Percentiles rank a stretch among this genome's conserved stretches.
phyloP scores from a whole-genome alignment of 2,797 vertebrate species.

The Betta splendens region DNA sequence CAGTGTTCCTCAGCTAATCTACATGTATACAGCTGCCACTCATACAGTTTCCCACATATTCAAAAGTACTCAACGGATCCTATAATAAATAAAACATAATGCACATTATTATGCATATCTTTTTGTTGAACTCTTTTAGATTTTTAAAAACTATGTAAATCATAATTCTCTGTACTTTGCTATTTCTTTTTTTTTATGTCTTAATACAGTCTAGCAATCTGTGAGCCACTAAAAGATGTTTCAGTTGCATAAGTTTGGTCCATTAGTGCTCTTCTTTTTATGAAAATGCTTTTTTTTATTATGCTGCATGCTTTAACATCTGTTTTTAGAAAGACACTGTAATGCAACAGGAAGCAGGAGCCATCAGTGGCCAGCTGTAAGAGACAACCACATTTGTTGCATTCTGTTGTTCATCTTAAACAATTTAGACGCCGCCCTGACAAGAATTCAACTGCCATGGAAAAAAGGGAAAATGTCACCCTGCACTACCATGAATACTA shows the following conservation, averaged over 20 bases:
- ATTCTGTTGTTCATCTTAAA: constrained; percentile 19
- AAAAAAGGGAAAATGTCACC: constrained; percentile 45
- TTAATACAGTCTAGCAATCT: constrained; percentile 40
- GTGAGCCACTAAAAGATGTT: constrained; percentile 44
- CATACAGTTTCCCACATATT: constrained; percentile 58
- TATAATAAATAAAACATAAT: constrained; percentile 63
- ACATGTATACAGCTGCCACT: constrained; percentile 65
- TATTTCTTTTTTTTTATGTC: constrained; percentile 50
- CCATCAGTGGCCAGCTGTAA: constrained; percentile 18
- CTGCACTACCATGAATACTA: constrained; percentile 35
- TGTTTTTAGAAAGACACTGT: constrained; percentile 30
- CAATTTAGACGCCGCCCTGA: constrained; percentile 30
- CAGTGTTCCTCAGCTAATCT: constrained; percentile 1
- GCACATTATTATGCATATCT: constrained; percentile 54
- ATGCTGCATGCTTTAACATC: constrained; percentile 44
- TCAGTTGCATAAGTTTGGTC: constrained; percentile 60
- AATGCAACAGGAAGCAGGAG: constrained; percentile 36
- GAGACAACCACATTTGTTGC: constrained; percentile 2
- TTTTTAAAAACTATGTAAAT: constrained; percentile 40
- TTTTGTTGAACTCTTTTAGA: constrained; percentile 33
- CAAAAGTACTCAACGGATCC: constrained; percentile 72
- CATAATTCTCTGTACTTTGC: constrained; percentile 45
- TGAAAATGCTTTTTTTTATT: constrained; percentile 52
- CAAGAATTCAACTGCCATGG: constrained; percentile 38
- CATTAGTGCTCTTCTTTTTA: constrained; percentile 74